These are phyloP conservation scores for Leptura quadrifasciata DNA, from an alignment of 2,888 invertebrate species.

Conservation along the genomic window DNA sequence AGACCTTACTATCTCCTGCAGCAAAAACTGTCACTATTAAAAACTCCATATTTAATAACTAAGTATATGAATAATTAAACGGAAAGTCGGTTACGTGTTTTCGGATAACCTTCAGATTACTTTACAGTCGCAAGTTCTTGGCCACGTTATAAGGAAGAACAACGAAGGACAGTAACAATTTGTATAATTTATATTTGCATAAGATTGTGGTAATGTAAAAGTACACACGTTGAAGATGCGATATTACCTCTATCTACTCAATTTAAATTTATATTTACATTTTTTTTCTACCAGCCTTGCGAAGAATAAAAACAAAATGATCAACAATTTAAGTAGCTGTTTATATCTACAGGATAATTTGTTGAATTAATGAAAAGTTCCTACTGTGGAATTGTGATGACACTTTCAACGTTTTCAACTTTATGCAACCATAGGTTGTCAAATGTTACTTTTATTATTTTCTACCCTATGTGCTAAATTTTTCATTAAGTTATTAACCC, in stretches of 20 bases:
- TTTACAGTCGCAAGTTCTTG: conserved; percentile 30
- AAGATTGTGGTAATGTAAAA: conserved; percentile 10
- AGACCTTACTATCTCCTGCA: conserved; percentile 32
- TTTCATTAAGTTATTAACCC: too few relatives aligned
- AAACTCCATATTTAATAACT: conserved; percentile 14
- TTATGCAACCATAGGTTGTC: too few relatives aligned
- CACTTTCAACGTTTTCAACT: too few relatives aligned
- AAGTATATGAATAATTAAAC: conserved; percentile 6
- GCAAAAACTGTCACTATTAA: conserved; percentile 17
- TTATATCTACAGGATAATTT: too few relatives aligned
- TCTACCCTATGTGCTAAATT: too few relatives aligned
- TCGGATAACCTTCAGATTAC: conserved; percentile 21
- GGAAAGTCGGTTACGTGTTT: conserved; percentile 29
- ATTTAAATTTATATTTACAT: not conserved
- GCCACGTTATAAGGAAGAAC: conserved; percentile 18
- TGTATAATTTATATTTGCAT: conserved; percentile 14
- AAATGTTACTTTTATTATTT: too few relatives aligned
- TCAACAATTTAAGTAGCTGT: too few relatives aligned
- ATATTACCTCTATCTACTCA: not conserved
- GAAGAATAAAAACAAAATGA: too few relatives aligned
- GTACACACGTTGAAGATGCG: not conserved
- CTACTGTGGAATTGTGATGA: too few relatives aligned
- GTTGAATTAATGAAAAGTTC: too few relatives aligned
- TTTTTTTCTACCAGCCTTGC: too few relatives aligned
- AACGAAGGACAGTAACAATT: not conserved